Conservation (phyloP, 2,888 invertebrate genomes). For the Synergus umbraculus region DNA sequence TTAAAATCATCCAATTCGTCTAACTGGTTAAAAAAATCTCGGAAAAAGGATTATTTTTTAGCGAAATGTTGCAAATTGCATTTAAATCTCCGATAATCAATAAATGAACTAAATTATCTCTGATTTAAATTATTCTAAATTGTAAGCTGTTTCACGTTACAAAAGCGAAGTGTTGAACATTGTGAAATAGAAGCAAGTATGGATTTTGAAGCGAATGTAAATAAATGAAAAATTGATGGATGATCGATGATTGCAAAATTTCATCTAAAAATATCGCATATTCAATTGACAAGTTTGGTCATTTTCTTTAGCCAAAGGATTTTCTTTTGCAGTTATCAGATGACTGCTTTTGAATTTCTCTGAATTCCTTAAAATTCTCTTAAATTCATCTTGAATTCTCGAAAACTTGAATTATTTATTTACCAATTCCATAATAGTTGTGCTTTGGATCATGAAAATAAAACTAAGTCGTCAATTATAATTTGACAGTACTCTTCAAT, state of each 20-base stretch:
- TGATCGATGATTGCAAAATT: background rate
- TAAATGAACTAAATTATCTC: background rate
- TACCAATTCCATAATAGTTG: background rate
- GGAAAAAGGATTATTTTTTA: constrained; percentile 2
- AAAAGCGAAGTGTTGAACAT: background rate
- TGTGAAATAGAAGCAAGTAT: constrained; percentile 45
- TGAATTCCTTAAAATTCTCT: too few relatives aligned
- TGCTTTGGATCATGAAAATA: background rate
- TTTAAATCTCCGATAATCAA: background rate
- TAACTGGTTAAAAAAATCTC: background rate
- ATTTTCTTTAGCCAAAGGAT: too few relatives aligned
- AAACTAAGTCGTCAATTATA: background rate
- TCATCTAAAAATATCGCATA: too few relatives aligned
- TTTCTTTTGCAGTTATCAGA: too few relatives aligned
- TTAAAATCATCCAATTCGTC: too few relatives aligned
- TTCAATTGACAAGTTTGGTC: too few relatives aligned
- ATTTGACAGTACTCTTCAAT: background rate
- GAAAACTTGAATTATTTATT: background rate
- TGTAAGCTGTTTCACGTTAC: background rate
- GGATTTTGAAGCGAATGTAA: constrained; percentile 50
- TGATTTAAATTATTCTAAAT: background rate
- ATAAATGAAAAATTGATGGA: constrained; percentile 38
- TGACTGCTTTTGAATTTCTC: too few relatives aligned
- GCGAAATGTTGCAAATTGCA: background rate
- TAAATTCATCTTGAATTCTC: too few relatives aligned